phyloP scores from a whole-genome alignment of 2,113 vertebrate species.

The Corydoras maculifer region DNA sequence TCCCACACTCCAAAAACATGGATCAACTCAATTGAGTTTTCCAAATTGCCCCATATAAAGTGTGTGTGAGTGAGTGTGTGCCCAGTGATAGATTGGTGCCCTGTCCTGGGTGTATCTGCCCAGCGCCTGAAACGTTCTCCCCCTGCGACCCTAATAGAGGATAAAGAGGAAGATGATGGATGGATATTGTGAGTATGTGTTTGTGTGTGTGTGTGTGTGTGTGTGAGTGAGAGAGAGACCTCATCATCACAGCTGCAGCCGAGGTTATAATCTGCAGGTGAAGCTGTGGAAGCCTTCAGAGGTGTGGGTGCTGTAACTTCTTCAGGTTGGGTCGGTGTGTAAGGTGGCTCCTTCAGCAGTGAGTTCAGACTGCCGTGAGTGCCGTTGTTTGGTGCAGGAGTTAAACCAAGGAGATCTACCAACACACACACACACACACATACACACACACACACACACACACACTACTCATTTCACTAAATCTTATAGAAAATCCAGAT shows the following conservation, averaged over 20 bases:
- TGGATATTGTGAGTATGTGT: too few relatives aligned
- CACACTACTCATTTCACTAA: background rate
- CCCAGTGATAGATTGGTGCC: too few relatives aligned
- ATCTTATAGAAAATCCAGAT: too few relatives aligned
- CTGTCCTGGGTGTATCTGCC: too few relatives aligned
- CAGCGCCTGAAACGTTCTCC: too few relatives aligned
- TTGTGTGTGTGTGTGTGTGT: too few relatives aligned
- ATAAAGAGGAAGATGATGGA: too few relatives aligned
- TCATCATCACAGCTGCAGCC: constrained; percentile 91
- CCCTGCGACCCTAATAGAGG: too few relatives aligned
- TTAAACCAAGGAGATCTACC: constrained; percentile 85
- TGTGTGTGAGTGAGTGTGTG: too few relatives aligned
- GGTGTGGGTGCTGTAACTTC: constrained; percentile 77
- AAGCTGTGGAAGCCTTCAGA: constrained; percentile 49
- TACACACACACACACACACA: constrained; percentile 3
- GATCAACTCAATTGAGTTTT: too few relatives aligned
- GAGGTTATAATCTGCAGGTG: constrained; percentile 66
- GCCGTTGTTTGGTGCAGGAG: constrained; percentile 90
- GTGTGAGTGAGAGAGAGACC: constrained; percentile 51
- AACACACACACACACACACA: constrained; percentile 30
- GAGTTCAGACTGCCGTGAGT: constrained; percentile 91
- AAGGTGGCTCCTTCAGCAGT: constrained; percentile 70
- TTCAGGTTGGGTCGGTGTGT: constrained; percentile 73
- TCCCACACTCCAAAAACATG: too few relatives aligned
- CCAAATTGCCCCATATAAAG: too few relatives aligned